Conservation (phyloP, 2,888 invertebrate genomes). For the Marasmarcha lunaedactyla region DNA sequence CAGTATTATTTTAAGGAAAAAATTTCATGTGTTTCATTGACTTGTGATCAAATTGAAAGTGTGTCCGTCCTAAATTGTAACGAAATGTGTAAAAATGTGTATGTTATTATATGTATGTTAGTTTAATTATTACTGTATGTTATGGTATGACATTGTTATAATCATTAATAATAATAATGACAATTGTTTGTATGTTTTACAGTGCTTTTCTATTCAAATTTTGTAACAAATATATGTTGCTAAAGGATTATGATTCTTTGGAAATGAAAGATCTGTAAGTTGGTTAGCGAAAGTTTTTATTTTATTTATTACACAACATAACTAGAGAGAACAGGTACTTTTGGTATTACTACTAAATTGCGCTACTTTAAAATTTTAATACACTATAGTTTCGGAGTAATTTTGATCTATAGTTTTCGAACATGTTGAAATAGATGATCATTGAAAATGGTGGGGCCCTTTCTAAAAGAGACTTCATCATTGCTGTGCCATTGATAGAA, state of each 20-base stretch:
- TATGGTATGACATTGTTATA: conserved; percentile 32
- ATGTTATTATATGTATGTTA: conserved; percentile 22
- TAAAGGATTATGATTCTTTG: conserved; percentile 23
- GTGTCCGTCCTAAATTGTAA: conserved; percentile 15
- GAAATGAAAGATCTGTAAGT: conserved; percentile 3
- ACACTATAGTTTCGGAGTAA: not conserved
- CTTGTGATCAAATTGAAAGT: no score
- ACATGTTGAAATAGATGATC: conserved; percentile 67
- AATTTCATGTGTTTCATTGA: no score
- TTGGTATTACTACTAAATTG: not conserved
- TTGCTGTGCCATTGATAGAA: conserved; percentile 73
- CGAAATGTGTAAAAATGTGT: conserved; percentile 22
- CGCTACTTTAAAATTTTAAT: not conserved
- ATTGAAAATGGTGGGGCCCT: conserved; percentile 65
- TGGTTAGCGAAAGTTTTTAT: no score
- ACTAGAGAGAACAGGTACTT: not conserved
- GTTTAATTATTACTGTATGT: conserved; percentile 25
- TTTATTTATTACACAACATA: not conserved
- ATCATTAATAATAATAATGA: conserved; percentile 41
- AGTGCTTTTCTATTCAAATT: conserved; percentile 43
- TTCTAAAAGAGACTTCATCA: conserved; percentile 61
- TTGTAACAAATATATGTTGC: conserved; percentile 34
- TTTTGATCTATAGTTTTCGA: conserved; percentile 32
- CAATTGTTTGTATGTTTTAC: conserved; percentile 54
- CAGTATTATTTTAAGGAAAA: no score